Percentiles rank a stretch among this genome's conserved stretches.
Conservation (phyloP, 2,797 vertebrate species). For the Margarornis squamiger region DNA sequence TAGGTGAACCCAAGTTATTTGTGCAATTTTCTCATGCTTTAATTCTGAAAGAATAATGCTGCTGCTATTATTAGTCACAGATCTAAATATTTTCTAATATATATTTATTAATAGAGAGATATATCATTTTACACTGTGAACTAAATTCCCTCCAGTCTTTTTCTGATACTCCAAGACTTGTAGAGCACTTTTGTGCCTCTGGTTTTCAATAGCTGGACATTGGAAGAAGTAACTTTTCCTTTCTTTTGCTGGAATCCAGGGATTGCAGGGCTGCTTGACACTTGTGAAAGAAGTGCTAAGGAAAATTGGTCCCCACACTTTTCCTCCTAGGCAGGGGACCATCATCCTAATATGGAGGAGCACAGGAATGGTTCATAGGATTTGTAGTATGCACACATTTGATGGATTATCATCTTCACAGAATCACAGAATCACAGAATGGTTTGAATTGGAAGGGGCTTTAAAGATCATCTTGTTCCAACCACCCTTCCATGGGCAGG, state of each 20-base stretch:
- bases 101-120: background rate
- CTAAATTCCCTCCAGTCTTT: background rate
- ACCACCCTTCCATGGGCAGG: background rate
- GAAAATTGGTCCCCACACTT: background rate
- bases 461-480: background rate
- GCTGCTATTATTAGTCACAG: background rate
- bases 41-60: background rate
- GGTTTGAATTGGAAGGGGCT: background rate
- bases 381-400: background rate
- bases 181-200: background rate
- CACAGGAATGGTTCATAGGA: fast-evolving
- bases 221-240: background rate
- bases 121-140: background rate
- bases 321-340: background rate
- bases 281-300: background rate
- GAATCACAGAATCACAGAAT: background rate
- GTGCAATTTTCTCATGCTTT: background rate
- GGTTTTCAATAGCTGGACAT: background rate
- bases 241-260: background rate
- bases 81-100: background rate
- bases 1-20: background rate
- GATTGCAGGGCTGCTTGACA: background rate
- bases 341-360: fast-evolving
- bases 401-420: background rate
- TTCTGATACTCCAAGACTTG: background rate